phyloP scores from a whole-genome alignment of 1,140 invertebrate genomes.

The Macrobrachium rosenbergii region DNA sequence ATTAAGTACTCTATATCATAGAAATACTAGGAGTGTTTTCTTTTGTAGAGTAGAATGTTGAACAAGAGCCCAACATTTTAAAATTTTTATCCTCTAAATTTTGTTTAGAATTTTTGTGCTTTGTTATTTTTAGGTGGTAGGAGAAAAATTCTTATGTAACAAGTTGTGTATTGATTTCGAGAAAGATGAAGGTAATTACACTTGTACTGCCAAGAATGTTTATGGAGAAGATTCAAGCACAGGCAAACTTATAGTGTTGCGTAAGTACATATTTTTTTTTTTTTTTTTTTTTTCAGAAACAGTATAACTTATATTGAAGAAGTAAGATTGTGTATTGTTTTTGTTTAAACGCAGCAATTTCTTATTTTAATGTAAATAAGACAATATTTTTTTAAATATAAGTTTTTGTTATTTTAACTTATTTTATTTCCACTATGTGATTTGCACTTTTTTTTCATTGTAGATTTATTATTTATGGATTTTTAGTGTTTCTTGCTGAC shows the following conservation, averaged over 20 bases:
- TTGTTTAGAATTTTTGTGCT: too few species aligned
- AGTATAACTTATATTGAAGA: too few species aligned
- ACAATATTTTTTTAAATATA: too few species aligned
- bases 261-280: slow-evolving; percentile 73
- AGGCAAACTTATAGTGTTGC: slow-evolving; percentile 86
- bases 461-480: not conserved
- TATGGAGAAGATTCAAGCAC: slow-evolving; percentile 85
- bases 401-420: not conserved
- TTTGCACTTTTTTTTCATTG: not conserved
- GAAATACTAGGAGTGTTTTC: too few species aligned
- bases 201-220: slow-evolving; percentile 88
- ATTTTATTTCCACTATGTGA: not conserved
- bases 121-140: slow-evolving; percentile 75
- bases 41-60: too few species aligned
- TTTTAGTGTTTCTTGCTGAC: too few species aligned
- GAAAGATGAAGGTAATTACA: slow-evolving; percentile 91
- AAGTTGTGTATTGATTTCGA: slow-evolving; percentile 87
- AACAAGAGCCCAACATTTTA: too few species aligned
- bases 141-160: slow-evolving; percentile 83
- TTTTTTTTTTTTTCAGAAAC: not conserved
- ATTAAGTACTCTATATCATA: not conserved
- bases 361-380: too few species aligned
- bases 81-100: too few species aligned
- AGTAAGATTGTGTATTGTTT: too few species aligned
- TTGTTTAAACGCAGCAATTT: too few species aligned